Evolutionary conservation across 2,888 invertebrate genomes (phyloP), one percentile per base, ranked within the genome.

Genomic region (Diloba caeruleocephala): DNA sequence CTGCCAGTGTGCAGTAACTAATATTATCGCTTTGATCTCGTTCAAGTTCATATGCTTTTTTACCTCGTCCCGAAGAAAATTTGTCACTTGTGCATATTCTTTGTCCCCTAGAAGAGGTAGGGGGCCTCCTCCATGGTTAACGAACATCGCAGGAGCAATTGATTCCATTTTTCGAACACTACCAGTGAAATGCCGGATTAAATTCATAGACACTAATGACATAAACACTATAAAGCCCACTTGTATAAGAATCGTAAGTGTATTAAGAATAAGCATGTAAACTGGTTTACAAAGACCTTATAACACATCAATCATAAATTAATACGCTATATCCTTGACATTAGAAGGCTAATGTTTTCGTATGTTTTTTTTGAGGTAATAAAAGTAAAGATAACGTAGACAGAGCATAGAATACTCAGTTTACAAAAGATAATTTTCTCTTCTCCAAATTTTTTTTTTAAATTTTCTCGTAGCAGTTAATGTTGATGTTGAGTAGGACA

Each of bases 1-100:
- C 51, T 93, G 86, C 93, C 93, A 93, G 53, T 93, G 93, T 0
- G 93, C 93, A 0, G 93, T 93, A 7, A 93, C 91, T 13, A 93
- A 67, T 34, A 93, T 84, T 0, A 93, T 92, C 0, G 89, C 93
- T 74, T 89, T 90, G 5, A 90, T 32, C 33, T 88, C 83, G 36
- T 88, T 82, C 12, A 93, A 75, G 50, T 92, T 80, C 1, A 92
- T 68, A 60, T 92, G 84, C 41, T 90, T 89, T 44, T 88, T 84
- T 0, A 92, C 80, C 32, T 85, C 92, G 29, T 92, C 88, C 2
- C 88, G 79, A 1, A 93, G 71, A 57, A 91, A 92, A 15, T 55
- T 77, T 0, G 92, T 92, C 1, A 93, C 80, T 33, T 74, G 91
- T 26, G 72, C 80, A 45, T 90, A 89, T 1, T 90, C 90, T 44